Evolutionary conservation across 2,797 vertebrate species (phyloP).

Genomic region (Oceanodroma leucorhoa): DNA sequence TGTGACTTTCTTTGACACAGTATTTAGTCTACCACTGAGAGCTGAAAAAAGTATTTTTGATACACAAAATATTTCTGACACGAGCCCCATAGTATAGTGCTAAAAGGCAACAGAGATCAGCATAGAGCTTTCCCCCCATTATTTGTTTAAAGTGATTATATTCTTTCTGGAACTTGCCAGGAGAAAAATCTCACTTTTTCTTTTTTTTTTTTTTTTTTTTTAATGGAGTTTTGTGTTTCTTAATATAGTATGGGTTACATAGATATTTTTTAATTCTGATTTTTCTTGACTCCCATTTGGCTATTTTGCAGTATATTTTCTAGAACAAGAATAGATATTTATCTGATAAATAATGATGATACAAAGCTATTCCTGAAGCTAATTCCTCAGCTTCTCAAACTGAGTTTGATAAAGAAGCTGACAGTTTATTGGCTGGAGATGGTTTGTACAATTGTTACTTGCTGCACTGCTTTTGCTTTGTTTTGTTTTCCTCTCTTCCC

Average conservation of each 20-base stretch:
- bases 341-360: background rate
- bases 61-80: constrained; percentile 14
- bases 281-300: background rate
- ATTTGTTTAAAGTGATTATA: background rate
- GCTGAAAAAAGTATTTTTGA: constrained; percentile 31
- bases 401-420: background rate
- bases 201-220: background rate
- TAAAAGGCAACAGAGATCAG: background rate
- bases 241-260: background rate
- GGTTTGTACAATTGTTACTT: background rate
- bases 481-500: background rate
- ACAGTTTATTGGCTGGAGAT: background rate
- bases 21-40: constrained; percentile 2
- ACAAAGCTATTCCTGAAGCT: background rate
- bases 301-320: background rate
- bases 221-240: background rate
- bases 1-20: background rate
- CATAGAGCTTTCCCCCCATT: background rate
- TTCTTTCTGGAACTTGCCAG: background rate
- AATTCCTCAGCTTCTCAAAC: background rate
- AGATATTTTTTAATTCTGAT: background rate
- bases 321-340: background rate
- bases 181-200: background rate
- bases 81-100: background rate
- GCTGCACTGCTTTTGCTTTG: background rate